Conservation (phyloP, 2,888 invertebrate genomes). For the Leptura quadrifasciata region DNA sequence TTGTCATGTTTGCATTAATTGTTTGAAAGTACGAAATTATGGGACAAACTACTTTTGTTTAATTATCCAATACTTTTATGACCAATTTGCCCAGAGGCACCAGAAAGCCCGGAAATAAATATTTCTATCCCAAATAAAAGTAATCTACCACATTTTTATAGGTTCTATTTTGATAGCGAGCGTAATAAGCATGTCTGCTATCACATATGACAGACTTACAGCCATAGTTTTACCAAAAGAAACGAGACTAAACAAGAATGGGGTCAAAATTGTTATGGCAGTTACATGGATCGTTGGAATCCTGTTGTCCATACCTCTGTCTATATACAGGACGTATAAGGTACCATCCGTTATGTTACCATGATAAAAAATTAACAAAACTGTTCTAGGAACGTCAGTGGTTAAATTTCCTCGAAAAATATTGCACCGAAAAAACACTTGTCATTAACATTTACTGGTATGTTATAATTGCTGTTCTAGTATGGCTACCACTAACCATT, state of each 20-base stretch:
- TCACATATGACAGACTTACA: slow-evolving; percentile 89
- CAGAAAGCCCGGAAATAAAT: no score
- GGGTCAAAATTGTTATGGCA: slow-evolving; percentile 80
- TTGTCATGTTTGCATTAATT: no score
- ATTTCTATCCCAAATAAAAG: no score
- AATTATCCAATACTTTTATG: no score
- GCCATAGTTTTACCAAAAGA: slow-evolving; percentile 86
- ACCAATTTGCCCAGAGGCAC: no score
- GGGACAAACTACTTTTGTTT: no score
- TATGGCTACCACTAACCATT: slow-evolving; percentile 85
- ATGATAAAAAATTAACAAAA: not conserved
- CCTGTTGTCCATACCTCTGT: slow-evolving; percentile 80
- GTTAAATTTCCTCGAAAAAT: slow-evolving; percentile 85
- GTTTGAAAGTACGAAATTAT: no score
- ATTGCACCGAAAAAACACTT: slow-evolving; percentile 82
- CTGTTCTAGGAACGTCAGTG: slow-evolving; percentile 80
- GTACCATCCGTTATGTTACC: slow-evolving; percentile 68
- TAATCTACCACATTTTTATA: slow-evolving; percentile 61
- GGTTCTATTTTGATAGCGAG: slow-evolving; percentile 84
- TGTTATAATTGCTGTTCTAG: slow-evolving; percentile 83
- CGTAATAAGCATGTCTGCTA: slow-evolving; percentile 85
- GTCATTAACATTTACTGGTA: slow-evolving; percentile 86
- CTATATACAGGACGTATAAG: slow-evolving; percentile 79
- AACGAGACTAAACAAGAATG: slow-evolving; percentile 80
- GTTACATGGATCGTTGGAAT: slow-evolving; percentile 82